Evolutionary conservation across 2,113 vertebrate species (phyloP), one percentile per base, ranked within the genome.

Genomic region (Anseranas semipalmata): DNA sequence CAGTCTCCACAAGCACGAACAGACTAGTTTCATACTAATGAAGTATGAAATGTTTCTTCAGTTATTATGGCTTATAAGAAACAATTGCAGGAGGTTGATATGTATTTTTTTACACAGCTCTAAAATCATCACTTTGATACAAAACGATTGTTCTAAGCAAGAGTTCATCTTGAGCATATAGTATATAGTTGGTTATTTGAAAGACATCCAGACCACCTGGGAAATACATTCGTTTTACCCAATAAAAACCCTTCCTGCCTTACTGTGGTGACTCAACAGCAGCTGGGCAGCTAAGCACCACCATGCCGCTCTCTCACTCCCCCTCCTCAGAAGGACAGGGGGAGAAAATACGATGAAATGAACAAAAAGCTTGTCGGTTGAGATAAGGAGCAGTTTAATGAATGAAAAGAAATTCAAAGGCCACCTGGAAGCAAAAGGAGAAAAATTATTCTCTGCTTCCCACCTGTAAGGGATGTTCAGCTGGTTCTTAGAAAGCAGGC

Each of bases 231-330:
- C 87, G 43, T 67, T 93, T 83, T 67, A 48, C 66, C 81, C 66
- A 73, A 91, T 88, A 35, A 76, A 96, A 90, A 95, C 95, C 94
- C 75, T 78, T 59, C 2, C 79, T 70, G 91, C 88, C 90, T 96
- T 65, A 25, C 37, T 41, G 37, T 19, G 37, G 27, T 41, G 62
- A 30, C 62, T 65, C 41, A 30, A 41, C 37, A 65, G 30, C 62
- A 6, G 16, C 9, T 30, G 27, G 62, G 37, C 37, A 65, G 37
- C 62, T 65, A 39, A 41, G 27, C 62, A 65, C 37, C 12, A 6
- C 27, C 62, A 41, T 17, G 20, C 27, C 37, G 30, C 37, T 65
- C 37, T 41, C 37, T 41, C 37, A 30, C 27, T 28, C 12, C 62
- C 62, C 25, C 37, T 65, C 39, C 62, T 65, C 39, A 30, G 37